Evolutionary conservation across 2,797 vertebrate species (phyloP), one percentile per base, ranked within the genome.

Genomic region (Melanotaenia parkinsoni): DNA sequence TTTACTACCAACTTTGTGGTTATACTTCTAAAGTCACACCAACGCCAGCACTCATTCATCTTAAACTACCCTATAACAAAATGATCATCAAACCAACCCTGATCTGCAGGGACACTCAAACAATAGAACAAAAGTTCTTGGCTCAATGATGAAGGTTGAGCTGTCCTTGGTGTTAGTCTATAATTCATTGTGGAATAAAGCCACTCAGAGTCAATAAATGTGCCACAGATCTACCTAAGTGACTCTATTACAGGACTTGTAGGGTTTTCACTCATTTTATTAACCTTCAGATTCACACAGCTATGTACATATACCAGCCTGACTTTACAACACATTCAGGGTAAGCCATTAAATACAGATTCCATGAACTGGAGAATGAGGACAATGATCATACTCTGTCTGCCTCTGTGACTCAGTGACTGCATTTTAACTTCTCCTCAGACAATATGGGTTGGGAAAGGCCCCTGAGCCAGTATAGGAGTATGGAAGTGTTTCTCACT

Each of bases 361-460:
- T 28, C 26, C 32, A 33, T 45, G 24, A 63, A 59, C 45, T 38
- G 20, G 63, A 33, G 67, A 84, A 76, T 71, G 38, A 65, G 24
- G 43, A 51, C 22, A 14, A 26, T 22, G 24, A 16, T 37, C 56
- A 51, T 32, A 0, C 43, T 47, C 30, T 30, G 12, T 8, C 47
- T 75, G n/a, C 64, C 26, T 56, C 45, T 54, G 22, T 79, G 63
- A 64, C 51, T 50, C 45, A 58, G 63, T 58, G 56, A 56, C 35
- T 70, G 70, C 58, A 77, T 74, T 84, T 79, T 84, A 74, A 88
- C 82, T 75, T 84, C 59, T 83, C 58, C 62, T 24, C 24, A 72
- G 73, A 73, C 83, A 88, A 87, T 86, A 66, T 71, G 73, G 53
- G 69, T 83, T 12, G 7, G 60, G 70, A 80, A 70, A 81, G 79